Evolutionary conservation across 2,888 invertebrate genomes (phyloP), one percentile per base, ranked within the genome.

Genomic region (Chloromyia formosa): DNA sequence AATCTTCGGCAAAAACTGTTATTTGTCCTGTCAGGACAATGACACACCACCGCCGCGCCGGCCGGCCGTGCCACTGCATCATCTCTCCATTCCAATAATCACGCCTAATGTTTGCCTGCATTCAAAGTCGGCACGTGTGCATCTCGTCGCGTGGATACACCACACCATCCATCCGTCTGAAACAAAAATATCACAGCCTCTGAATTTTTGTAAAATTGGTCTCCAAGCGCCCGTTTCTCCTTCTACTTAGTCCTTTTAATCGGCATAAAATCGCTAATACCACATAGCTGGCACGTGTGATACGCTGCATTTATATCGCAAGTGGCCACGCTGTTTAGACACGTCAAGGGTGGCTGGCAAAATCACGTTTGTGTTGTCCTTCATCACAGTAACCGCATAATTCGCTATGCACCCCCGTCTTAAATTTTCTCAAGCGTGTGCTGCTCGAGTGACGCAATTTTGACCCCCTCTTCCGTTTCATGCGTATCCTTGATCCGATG

Each of bases 241-340:
- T 58, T 4, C 62, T 18, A 23, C 62, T 64, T 42, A 64, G 58
- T 42, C 16, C 56, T 66, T 35, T 66, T 71, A 71, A 71, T 71
- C 71, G 71, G 40, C 40, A 71, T 56, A 58, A 71, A 71, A 71
- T 71, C 71, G 71, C 71, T 71, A 71, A 71, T 56, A 71, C 71
- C 71, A 14, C 71, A 71, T 16, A 58, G 22, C 56, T 5, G 22
- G 42, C 71, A 71, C 71, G 71, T 56, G 71, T 16, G 35, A 1
- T 7, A 35, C 71, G 45, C 16, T 12, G 56, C 20, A 58, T 71
- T 56, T 71, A 54, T 35, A 7, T 69, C 35, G 35, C 40, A 71
- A 71, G 71, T 27, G 40, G 35, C 18, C 71, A 56, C 23, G 71
- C 71, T 71, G 71, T 71, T 56, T 35, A 35, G 27, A 35, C 7